Percentiles rank a stretch among this genome's conserved stretches.
phyloP scores from a whole-genome alignment of 1,140 invertebrate genomes.

The Trachymyrmex cornetzi region DNA sequence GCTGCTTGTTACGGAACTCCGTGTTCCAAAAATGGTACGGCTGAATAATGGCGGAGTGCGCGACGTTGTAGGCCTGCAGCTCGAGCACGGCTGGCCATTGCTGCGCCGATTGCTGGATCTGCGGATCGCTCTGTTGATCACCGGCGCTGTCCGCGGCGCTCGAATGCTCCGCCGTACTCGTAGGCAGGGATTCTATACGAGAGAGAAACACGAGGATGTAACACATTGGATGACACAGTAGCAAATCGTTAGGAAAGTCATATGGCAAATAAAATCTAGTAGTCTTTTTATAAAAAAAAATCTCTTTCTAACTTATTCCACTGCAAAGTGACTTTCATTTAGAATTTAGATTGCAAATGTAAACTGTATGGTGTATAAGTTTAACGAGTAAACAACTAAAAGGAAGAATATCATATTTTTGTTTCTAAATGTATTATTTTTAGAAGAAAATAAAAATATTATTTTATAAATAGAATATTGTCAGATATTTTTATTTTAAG shows the following conservation, averaged over 20 bases:
- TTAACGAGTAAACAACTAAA: neutral
- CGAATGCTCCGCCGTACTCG: slow-evolving; percentile 90
- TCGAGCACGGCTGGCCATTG: slow-evolving; percentile 94
- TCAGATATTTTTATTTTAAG: neutral
- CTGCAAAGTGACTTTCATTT: neutral
- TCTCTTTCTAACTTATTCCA: neutral
- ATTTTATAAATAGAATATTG: neutral
- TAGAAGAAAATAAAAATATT: neutral
- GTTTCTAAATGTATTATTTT: neutral
- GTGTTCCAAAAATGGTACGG: slow-evolving; percentile 97
- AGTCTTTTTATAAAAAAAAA: neutral
- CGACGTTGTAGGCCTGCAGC: slow-evolving; percentile 92
- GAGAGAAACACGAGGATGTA: neutral
- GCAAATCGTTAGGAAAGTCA: neutral
- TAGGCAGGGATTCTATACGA: slow-evolving; percentile 89
- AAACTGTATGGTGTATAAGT: neutral
- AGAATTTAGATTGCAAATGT: neutral
- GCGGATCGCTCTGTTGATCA: slow-evolving; percentile 88
- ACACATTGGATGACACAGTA: neutral
- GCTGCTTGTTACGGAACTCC: slow-evolving; percentile 95
- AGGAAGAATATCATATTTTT: neutral
- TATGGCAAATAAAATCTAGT: neutral
- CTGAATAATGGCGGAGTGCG: slow-evolving; percentile 93
- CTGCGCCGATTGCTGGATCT: slow-evolving; percentile 89
- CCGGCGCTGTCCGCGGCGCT: slow-evolving; percentile 85